phyloP scores from a whole-genome alignment of 2,113 vertebrate species.

The Nematolebias whitei region DNA sequence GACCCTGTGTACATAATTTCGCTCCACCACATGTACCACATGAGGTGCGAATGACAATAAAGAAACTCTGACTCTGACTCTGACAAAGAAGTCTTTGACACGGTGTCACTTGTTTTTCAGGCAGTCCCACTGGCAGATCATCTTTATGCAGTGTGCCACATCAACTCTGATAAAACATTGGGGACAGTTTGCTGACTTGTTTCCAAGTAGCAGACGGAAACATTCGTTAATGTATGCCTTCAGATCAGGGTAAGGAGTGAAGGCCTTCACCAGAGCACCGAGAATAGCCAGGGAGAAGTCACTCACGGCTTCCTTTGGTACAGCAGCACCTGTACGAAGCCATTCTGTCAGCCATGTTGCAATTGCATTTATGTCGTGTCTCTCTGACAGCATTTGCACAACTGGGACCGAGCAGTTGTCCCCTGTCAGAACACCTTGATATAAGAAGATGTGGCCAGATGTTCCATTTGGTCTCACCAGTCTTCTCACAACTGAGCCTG shows the following conservation, averaged over 20 bases:
- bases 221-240: conserved; percentile 7
- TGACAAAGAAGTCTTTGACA: neutral
- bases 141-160: conserved; percentile 17
- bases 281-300: accelerated
- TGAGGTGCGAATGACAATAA: too few species aligned
- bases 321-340: neutral
- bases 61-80: neutral
- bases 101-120: neutral
- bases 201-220: neutral
- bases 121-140: conserved; percentile 12
- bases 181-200: neutral
- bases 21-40: too few species aligned
- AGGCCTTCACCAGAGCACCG: neutral
- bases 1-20: too few species aligned
- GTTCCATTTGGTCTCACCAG: neutral
- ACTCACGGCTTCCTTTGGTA: neutral
- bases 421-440: conserved; percentile 1
- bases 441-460: conserved; percentile 3
- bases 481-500: neutral
- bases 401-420: neutral
- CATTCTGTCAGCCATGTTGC: neutral
- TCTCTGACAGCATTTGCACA: conserved; percentile 1
- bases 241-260: neutral
- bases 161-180: conserved; percentile 4
- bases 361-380: conserved; percentile 1